Evolutionary conservation across 2,797 vertebrate genomes (phyloP).

Genomic region (Lates japonicus): DNA sequence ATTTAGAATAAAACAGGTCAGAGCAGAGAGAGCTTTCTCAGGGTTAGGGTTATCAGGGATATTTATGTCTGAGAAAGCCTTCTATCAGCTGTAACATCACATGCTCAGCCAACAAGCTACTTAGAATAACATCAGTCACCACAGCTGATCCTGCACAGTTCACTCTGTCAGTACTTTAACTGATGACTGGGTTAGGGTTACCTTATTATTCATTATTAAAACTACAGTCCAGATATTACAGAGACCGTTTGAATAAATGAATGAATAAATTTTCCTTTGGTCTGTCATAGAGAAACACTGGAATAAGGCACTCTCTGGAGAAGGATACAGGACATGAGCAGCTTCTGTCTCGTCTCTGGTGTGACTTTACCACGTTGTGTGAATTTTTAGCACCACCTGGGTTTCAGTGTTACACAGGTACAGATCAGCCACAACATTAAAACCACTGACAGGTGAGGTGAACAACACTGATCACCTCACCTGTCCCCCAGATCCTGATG

Average conservation of each 20-base stretch:
- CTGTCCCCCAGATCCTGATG: no score
- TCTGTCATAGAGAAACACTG: neutral
- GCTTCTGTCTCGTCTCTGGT: no score
- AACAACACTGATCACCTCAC: no score
- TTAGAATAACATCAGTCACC: constrained; percentile 1
- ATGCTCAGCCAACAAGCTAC: neutral
- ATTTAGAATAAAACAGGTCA: neutral
- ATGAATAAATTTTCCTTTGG: no score
- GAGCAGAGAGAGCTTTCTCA: neutral
- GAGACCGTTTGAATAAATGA: neutral
- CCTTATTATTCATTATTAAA: neutral
- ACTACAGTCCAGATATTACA: neutral
- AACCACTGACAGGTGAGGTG: no score
- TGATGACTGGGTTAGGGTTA: neutral
- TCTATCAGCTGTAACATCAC: constrained; percentile 26
- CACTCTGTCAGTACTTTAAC: neutral
- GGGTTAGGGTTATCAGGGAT: neutral
- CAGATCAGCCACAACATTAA: no score
- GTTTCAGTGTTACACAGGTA: neutral
- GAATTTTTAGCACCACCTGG: constrained; percentile 12
- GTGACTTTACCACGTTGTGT: neutral
- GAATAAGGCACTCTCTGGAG: neutral
- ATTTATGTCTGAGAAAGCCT: neutral
- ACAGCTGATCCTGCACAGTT: constrained; percentile 4
- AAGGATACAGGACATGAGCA: neutral